Evolutionary conservation across 2,113 vertebrate genomes (phyloP).

Genomic region (Pogona vitticeps): DNA sequence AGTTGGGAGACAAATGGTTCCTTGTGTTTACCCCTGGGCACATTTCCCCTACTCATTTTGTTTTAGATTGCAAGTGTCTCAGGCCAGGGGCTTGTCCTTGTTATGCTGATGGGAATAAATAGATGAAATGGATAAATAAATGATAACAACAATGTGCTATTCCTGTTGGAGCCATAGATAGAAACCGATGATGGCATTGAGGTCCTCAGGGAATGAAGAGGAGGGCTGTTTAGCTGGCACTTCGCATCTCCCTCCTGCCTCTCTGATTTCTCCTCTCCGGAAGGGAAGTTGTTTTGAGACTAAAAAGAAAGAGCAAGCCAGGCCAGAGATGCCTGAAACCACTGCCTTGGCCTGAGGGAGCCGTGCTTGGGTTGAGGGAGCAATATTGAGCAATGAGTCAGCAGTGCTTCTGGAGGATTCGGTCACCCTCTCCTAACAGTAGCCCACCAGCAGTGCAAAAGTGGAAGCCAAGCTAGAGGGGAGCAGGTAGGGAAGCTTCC

Average conservation of each 20-base stretch:
- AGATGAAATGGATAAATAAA: background rate
- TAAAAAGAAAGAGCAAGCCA: background rate
- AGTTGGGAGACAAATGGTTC: background rate
- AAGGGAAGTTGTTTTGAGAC: background rate
- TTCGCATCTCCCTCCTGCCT: background rate
- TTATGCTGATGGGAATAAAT: background rate
- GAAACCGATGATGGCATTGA: background rate
- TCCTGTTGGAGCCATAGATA: constrained; percentile 3
- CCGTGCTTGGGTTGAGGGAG: background rate
- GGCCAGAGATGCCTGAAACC: background rate
- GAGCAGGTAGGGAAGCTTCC: background rate
- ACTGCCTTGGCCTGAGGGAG: background rate
- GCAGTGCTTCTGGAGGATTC: background rate
- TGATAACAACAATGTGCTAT: background rate
- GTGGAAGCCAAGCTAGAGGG: background rate
- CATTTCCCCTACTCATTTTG: background rate
- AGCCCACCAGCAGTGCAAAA: background rate
- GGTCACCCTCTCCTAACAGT: background rate
- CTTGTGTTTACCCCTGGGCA: background rate
- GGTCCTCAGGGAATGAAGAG: no score
- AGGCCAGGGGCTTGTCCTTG: background rate
- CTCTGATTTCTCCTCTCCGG: background rate
- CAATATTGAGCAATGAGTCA: background rate
- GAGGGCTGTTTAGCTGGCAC: background rate
- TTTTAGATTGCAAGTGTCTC: background rate